Conservation (phyloP, 2,888 invertebrate genomes). For the Lissonota sp. region DNA sequence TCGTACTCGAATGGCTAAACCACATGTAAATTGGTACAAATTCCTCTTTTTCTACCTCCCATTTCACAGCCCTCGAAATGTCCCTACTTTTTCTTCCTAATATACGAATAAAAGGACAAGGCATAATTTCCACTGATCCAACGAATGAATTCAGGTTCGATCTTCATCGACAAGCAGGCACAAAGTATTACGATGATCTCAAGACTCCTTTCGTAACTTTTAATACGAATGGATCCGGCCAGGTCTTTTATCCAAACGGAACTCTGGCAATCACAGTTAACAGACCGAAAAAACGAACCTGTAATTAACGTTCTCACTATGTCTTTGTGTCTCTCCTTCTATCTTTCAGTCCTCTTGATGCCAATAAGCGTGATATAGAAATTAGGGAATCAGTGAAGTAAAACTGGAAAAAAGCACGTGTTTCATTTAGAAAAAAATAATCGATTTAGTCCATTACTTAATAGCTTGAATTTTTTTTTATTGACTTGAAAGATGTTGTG, state of each 20-base stretch:
- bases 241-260: constrained; percentile 74
- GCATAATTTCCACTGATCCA: not conserved
- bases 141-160: constrained; percentile 68
- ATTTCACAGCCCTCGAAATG: not conserved
- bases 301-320: constrained; percentile 67
- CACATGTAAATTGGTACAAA: constrained; percentile 70
- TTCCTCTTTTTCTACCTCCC: not conserved
- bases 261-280: constrained; percentile 67
- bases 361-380: constrained; percentile 5
- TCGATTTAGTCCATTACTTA: not conserved
- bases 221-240: constrained; percentile 63
- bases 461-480: not conserved
- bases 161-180: constrained; percentile 44
- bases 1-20: constrained; percentile 67
- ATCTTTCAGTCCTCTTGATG: not conserved
- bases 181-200: constrained; percentile 67
- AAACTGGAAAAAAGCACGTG: not conserved
- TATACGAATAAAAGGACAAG: not conserved
- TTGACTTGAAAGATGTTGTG: constrained; percentile 68
- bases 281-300: constrained; percentile 64
- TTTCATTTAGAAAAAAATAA: not conserved
- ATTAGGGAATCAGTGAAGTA: constrained; percentile 19
- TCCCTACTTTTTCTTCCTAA: not conserved
- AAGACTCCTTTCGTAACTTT: constrained; percentile 65
- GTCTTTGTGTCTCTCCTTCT: no score